Base-by-base conservation (phyloP, 2,113 vertebrate genomes). In the Ciconia maguari region DNA sequence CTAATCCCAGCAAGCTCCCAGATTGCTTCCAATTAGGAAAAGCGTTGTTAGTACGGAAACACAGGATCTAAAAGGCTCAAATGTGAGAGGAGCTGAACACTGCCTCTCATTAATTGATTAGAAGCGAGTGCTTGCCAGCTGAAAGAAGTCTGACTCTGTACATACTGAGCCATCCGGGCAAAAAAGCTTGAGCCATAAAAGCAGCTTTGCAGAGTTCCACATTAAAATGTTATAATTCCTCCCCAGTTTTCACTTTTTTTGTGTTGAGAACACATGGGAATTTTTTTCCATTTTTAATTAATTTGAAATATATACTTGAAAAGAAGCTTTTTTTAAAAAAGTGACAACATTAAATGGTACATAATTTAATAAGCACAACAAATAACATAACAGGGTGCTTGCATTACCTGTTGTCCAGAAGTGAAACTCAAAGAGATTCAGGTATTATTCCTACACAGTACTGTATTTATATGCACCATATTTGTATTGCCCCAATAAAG, bases 1-100 rank as follows among this genome's bases (percentile, higher is more conserved):
- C 36, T 78, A 82, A 54, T 58, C 69, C 14, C 42, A 87, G 55
- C 14, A 89, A 87, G 26, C 11, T 82, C 42, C 49, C 81, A 69
- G 65, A 38, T 91, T 76, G 55, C 64, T 46, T 66, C 52, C 60
- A 54, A 55, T 64, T 46, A 38, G 61, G 36, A 65, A 65, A 90
- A 49, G 57, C 5, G 2, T 69, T 95, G 48, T 83, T 77, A 55
- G 26, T 48, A 17, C 9, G 24, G n/a, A 52, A 83, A 93, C 52
- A 90, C 38, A 85, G 84, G 61, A 60, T 87, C 81, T 93, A 75
- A 34, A 93, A 85, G 34, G 7, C 38, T 91, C 65, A 79, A 66
- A 75, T 38, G 51, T 2, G n/a, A 90, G 15, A 66, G 29, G 13
- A 91, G 13, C 11, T 70, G 26, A 89, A 78, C 12, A 48, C 3